Evolutionary conservation across 2,888 invertebrate species (phyloP).

Genomic region (Zootermopsis nevadensis): DNA sequence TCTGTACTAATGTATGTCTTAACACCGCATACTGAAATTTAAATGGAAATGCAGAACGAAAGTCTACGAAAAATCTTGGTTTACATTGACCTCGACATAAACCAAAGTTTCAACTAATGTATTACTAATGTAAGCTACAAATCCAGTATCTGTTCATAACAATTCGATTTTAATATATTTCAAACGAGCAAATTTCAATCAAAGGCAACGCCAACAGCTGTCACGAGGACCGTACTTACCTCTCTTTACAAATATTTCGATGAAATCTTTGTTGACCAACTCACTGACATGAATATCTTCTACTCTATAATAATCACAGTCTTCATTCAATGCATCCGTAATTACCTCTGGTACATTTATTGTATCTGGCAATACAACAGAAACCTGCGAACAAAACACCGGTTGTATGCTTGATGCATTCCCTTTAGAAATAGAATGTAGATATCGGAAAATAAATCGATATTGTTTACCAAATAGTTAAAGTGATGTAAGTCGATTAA

Average conservation of each 20-base stretch:
- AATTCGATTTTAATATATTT: too few relatives aligned
- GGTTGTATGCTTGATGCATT: neutral
- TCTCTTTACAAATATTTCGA: conserved; percentile 68
- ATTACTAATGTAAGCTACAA: too few relatives aligned
- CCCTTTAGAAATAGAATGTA: neutral
- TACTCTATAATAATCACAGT: conserved; percentile 69
- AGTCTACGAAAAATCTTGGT: too few relatives aligned
- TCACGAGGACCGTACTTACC: conserved; percentile 62
- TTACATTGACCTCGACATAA: too few relatives aligned
- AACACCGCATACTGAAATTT: too few relatives aligned
- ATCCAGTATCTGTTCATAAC: too few relatives aligned
- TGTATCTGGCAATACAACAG: conserved; percentile 66
- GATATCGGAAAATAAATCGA: neutral
- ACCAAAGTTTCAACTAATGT: too few relatives aligned
- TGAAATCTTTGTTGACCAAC: conserved; percentile 65
- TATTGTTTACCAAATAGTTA: conserved; percentile 66
- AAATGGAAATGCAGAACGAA: too few relatives aligned
- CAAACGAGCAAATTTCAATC: neutral
- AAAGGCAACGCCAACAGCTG: neutral
- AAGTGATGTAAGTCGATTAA: conserved; percentile 64
- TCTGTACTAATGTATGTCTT: too few relatives aligned
- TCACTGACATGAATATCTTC: conserved; percentile 62
- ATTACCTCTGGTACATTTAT: conserved; percentile 60
- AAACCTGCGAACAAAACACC: conserved; percentile 63
- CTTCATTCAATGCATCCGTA: conserved; percentile 61